Evolutionary conservation across 2,888 invertebrate species (phyloP).

Genomic region (Sinhomidia bicolor): DNA sequence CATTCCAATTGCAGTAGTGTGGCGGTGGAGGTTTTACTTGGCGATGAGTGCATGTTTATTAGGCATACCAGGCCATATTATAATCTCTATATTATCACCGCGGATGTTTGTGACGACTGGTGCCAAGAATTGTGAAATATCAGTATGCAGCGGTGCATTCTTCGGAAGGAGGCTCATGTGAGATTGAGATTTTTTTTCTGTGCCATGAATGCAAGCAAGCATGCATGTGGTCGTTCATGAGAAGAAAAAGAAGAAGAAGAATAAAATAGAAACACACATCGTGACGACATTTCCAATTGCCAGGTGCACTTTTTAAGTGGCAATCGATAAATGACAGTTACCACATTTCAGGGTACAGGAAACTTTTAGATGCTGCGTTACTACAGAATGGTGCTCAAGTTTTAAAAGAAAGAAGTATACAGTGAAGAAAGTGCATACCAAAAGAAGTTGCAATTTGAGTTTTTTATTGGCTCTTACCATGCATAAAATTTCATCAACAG

Average conservation of each 20-base stretch:
- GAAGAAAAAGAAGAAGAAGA: neutral
- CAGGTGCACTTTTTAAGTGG: neutral
- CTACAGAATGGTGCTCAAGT: no score
- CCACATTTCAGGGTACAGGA: neutral
- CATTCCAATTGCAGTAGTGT: conserved; percentile 42
- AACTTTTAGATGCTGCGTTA: no score
- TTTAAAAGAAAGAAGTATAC: no score
- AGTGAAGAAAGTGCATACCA: no score
- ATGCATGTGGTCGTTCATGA: conserved; percentile 33
- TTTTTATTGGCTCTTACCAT: no score
- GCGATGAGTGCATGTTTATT: conserved; percentile 53
- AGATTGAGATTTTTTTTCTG: conserved; percentile 22
- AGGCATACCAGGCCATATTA: conserved; percentile 23
- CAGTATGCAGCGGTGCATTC: conserved; percentile 63
- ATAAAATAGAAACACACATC: conserved; percentile 12
- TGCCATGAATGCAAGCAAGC: conserved; percentile 38
- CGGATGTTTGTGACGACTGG: neutral
- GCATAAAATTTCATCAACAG: no score
- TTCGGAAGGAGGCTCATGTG: conserved; percentile 20
- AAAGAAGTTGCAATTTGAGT: no score
- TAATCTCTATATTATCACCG: conserved; percentile 47
- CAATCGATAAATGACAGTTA: neutral
- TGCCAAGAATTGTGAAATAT: conserved; percentile 68
- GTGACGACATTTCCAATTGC: neutral
- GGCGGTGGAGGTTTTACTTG: conserved; percentile 35